Percentiles rank a stretch among this genome's conserved stretches.
These are phyloP conservation scores for Oxycera nigricornis DNA, from an alignment of 2,888 invertebrate species.

Conservation along the genomic window DNA sequence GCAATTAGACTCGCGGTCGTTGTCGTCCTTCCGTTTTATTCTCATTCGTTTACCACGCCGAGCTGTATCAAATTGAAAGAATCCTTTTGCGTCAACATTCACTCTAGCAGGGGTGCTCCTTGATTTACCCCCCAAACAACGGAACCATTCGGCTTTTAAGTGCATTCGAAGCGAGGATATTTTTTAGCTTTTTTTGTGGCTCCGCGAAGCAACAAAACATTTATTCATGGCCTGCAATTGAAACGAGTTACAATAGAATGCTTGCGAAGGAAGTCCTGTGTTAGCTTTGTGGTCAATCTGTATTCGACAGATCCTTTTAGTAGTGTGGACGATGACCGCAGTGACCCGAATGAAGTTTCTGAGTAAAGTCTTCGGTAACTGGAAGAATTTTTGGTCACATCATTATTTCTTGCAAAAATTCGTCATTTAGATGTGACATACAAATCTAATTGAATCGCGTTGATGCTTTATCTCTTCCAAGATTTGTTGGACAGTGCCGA, in stretches of 20 bases:
- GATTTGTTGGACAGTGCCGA: too few species aligned
- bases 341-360: slow-evolving; percentile 13
- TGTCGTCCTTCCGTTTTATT: slow-evolving; percentile 13
- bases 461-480: too few species aligned
- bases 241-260: background rate
- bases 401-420: background rate
- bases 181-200: background rate
- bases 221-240: background rate
- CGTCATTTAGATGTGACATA: too few species aligned
- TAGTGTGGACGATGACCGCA: background rate
- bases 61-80: background rate
- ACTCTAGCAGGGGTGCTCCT: slow-evolving; percentile 5
- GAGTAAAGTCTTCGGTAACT: background rate
- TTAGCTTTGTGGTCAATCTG: background rate
- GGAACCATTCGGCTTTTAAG: slow-evolving; percentile 5
- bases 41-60: background rate
- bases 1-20: slow-evolving; percentile 32
- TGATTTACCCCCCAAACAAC: slow-evolving; percentile 1
- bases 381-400: background rate
- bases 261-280: background rate
- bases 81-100: slow-evolving; percentile 13
- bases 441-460: too few species aligned
- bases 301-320: slow-evolving; percentile 6
- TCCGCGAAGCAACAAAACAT: background rate
- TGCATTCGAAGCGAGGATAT: background rate